Conservation (phyloP, 2,888 invertebrate genomes). For the Glyphotaelius pellucidus region DNA sequence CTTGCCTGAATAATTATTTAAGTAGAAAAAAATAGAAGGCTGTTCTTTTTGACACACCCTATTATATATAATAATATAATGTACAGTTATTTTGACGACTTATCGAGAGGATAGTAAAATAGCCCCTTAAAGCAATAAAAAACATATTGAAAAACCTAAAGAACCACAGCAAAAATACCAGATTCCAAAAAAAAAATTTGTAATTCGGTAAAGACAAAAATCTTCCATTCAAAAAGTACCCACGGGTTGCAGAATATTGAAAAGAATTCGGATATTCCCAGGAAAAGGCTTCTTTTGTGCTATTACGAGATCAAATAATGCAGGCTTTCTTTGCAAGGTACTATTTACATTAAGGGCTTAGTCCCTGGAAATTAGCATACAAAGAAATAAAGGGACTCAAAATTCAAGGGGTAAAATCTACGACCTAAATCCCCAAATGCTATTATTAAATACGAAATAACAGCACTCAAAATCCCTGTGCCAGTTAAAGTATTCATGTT, state of each 20-base stretch:
- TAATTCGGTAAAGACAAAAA: too few species aligned
- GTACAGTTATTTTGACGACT: too few species aligned
- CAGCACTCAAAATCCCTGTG: background rate
- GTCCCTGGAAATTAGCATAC: constrained; percentile 42
- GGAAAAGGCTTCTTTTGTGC: background rate
- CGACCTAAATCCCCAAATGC: background rate
- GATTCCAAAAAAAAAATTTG: too few species aligned
- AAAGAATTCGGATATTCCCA: background rate
- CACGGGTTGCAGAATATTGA: background rate
- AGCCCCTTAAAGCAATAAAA: too few species aligned
- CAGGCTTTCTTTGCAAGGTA: constrained; percentile 29
- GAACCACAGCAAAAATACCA: background rate
- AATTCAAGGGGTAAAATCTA: background rate
- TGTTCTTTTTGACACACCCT: too few species aligned
- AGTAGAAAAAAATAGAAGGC: too few species aligned
- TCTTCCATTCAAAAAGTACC: background rate
- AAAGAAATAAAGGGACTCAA: constrained; percentile 32
- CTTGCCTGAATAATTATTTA: too few species aligned
- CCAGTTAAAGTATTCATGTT: background rate
- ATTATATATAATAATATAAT: too few species aligned
- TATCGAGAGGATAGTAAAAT: too few species aligned
- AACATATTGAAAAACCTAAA: too few species aligned
- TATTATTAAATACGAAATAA: constrained; percentile 2
- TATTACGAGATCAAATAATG: constrained; percentile 41
- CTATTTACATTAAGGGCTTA: constrained; percentile 34